Percentiles rank a stretch among this genome's conserved stretches.
These are phyloP conservation scores for Helleia helle DNA, from an alignment of 2,888 invertebrate genomes.

Conservation along the genomic window DNA sequence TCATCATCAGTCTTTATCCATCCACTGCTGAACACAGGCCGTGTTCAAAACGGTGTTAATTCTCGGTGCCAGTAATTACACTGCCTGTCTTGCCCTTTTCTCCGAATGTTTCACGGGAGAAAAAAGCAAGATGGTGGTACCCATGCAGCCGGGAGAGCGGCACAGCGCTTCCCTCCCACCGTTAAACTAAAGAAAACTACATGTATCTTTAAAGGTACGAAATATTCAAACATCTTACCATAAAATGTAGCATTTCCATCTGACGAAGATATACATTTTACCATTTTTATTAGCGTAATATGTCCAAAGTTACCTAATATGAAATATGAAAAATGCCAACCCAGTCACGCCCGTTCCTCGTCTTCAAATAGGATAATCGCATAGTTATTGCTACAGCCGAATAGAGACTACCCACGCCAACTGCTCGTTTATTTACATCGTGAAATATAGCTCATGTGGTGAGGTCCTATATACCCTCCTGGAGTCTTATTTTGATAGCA, in stretches of 20 bases:
- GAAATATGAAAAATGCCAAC: constrained; percentile 42
- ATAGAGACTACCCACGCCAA: constrained; percentile 67
- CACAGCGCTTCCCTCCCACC: no score
- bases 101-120: no score
- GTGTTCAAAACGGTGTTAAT: no score
- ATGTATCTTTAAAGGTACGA: no score
- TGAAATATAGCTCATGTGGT: constrained; percentile 13
- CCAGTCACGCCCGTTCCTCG: constrained; percentile 52
- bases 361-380: constrained; percentile 63
- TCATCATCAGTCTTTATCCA: no score
- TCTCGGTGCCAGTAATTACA: no score
- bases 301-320: constrained; percentile 26
- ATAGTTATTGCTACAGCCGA: constrained; percentile 56
- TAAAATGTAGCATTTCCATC: not conserved
- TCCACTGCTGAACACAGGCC: no score
- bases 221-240: no score
- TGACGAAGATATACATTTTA: not conserved
- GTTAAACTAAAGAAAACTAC: no score
- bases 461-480: constrained; percentile 3
- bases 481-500: constrained; percentile 6
- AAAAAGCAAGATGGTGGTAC: no score
- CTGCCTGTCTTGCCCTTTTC: no score
- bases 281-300: constrained; percentile 12
- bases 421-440: constrained; percentile 59
- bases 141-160: no score